These are phyloP conservation scores for Nudaria mundana DNA, from an alignment of 2,888 invertebrate species.

Conservation along the genomic window DNA sequence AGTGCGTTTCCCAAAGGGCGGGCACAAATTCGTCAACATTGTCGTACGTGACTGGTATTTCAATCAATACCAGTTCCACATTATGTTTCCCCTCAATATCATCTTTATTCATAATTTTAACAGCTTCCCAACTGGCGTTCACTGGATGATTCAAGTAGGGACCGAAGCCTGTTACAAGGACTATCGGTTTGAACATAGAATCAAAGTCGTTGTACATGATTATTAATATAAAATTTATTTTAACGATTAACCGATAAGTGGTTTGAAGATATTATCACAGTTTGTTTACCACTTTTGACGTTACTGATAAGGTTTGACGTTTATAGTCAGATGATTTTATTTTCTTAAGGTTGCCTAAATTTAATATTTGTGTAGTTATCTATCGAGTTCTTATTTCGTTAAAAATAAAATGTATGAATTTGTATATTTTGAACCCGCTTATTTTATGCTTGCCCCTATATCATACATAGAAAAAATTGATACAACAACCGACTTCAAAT, in stretches of 20 bases:
- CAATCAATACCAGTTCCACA: constrained; percentile 67
- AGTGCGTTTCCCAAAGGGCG: constrained; percentile 84
- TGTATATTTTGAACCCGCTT: no score
- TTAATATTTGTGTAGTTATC: not conserved
- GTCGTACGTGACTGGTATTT: constrained; percentile 88
- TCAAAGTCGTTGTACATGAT: constrained; percentile 49
- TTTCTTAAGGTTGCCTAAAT: constrained; percentile 6
- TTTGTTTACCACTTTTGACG: constrained; percentile 2
- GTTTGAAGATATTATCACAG: not conserved
- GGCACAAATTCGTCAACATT: constrained; percentile 84
- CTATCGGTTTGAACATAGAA: constrained; percentile 56
- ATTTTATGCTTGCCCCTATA: no score
- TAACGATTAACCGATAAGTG: not conserved
- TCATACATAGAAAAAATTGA: no score
- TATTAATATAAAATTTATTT: not conserved
- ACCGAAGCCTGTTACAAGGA: constrained; percentile 89
- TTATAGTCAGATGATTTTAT: constrained; percentile 11
- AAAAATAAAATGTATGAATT: no score
- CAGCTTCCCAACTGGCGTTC: constrained; percentile 93
- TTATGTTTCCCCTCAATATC: constrained; percentile 71
- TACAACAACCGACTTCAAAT: no score
- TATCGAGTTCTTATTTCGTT: no score
- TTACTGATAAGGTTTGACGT: constrained; percentile 2
- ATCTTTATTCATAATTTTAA: constrained; percentile 82
- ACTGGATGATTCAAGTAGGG: constrained; percentile 86